Evolutionary conservation across 2,113 vertebrate species (phyloP).

Genomic region (Anhinga rufa): DNA sequence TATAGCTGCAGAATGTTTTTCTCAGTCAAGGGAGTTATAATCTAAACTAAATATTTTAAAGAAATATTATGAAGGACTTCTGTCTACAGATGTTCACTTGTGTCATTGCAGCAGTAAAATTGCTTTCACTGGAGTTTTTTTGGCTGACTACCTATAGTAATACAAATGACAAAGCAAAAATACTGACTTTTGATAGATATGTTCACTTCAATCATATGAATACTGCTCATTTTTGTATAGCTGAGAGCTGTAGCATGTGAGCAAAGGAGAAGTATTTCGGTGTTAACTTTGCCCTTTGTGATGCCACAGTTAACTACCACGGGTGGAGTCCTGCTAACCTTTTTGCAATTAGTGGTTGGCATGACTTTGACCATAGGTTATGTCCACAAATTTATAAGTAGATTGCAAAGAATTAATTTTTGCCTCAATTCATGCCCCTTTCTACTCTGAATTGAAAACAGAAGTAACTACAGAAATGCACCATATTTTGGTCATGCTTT

Average conservation of each 20-base stretch:
- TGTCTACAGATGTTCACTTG: not conserved
- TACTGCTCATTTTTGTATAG: not conserved
- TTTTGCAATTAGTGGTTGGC: not conserved
- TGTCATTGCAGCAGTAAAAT: not conserved
- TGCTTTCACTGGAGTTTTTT: not conserved
- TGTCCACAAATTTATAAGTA: not conserved
- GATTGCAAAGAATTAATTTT: not conserved
- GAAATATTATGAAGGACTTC: not conserved
- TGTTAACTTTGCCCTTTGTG: not conserved
- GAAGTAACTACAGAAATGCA: not conserved
- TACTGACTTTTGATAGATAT: not conserved
- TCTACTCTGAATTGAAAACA: not conserved
- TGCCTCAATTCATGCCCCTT: not conserved
- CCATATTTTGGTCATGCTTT: not conserved
- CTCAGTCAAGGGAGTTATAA: not conserved
- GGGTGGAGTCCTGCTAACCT: not conserved
- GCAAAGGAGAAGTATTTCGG: not conserved
- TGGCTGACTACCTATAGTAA: not conserved
- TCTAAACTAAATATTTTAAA: slow-evolving; percentile 1
- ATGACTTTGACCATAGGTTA: not conserved
- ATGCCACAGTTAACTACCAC: not conserved
- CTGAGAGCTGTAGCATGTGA: not conserved
- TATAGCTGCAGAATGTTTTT: slow-evolving; percentile 34
- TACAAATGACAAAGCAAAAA: not conserved
- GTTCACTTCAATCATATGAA: not conserved